phyloP scores from a whole-genome alignment of 2,888 invertebrate genomes.

The Orgyia antiqua region DNA sequence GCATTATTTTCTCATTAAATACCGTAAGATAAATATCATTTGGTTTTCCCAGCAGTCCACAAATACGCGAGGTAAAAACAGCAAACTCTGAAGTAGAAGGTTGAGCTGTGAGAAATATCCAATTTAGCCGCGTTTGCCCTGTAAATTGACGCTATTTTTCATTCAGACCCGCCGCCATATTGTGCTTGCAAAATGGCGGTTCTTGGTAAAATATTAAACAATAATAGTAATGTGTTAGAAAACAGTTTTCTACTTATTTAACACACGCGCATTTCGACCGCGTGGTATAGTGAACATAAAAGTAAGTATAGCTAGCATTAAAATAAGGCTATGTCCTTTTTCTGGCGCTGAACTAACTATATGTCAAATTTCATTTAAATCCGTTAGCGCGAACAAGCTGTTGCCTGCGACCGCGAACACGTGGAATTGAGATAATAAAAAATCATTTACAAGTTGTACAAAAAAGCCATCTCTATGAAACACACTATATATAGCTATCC shows the following conservation, averaged over 20 bases:
- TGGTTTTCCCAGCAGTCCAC: slow-evolving; percentile 12
- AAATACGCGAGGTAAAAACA: slow-evolving; percentile 33
- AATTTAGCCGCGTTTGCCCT: slow-evolving; percentile 69
- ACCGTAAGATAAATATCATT: slow-evolving; percentile 20
- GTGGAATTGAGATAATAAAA: no score
- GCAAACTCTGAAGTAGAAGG: slow-evolving; percentile 39
- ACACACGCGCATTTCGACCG: no score
- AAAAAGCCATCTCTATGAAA: no score
- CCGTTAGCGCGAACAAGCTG: no score
- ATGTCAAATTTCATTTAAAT: no score
- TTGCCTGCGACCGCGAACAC: no score
- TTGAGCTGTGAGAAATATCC: slow-evolving; percentile 69
- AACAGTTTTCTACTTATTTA: slow-evolving; percentile 7
- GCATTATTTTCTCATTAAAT: slow-evolving; percentile 13
- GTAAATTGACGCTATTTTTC: slow-evolving; percentile 73
- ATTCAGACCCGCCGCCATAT: slow-evolving; percentile 56
- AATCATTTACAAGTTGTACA: no score
- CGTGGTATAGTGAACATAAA: no score
- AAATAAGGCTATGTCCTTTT: no score
- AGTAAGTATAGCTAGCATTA: no score
- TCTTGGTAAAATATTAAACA: slow-evolving; percentile 25
- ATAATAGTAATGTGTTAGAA: slow-evolving; percentile 22
- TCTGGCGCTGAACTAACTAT: no score
- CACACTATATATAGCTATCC: no score
- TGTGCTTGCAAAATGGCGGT: slow-evolving; percentile 28